Evolutionary conservation across 2,888 invertebrate species (phyloP).

Genomic region (Scaptodrosophila latifasciaeformis): DNA sequence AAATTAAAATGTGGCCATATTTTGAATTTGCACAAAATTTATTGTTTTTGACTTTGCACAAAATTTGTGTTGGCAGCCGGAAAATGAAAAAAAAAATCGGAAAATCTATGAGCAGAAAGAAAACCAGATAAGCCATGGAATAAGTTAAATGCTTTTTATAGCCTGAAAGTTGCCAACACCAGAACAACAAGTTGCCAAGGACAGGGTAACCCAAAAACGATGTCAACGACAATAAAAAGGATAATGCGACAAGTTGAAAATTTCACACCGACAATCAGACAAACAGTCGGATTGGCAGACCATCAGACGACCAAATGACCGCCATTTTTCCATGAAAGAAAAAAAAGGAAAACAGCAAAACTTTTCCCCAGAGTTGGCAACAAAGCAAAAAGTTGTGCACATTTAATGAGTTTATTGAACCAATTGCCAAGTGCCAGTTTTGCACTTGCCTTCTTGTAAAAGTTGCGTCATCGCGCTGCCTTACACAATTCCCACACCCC

Average conservation of each 20-base stretch:
- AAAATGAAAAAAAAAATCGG: no score
- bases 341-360: slow-evolving; percentile 15
- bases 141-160: slow-evolving; percentile 37
- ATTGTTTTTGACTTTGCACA: slow-evolving; percentile 51
- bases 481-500: no score
- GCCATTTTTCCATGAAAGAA: slow-evolving; percentile 27
- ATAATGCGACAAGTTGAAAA: slow-evolving; percentile 65
- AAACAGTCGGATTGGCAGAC: no score
- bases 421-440: slow-evolving; percentile 44
- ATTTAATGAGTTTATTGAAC: slow-evolving; percentile 68
- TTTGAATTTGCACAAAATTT: slow-evolving; percentile 53
- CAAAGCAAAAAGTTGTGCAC: slow-evolving; percentile 37
- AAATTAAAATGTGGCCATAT: slow-evolving; percentile 64
- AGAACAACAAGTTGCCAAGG: slow-evolving; percentile 18
- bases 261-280: no score
- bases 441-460: slow-evolving; percentile 28
- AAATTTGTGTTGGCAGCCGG: neutral
- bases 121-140: slow-evolving; percentile 21
- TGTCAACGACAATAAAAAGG: slow-evolving; percentile 58
- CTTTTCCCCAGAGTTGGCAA: no score
- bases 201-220: slow-evolving; percentile 53
- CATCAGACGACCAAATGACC: slow-evolving; percentile 55
- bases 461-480: slow-evolving; percentile 51
- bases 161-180: slow-evolving; percentile 14
- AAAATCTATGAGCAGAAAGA: no score